Evolutionary conservation across 2,797 vertebrate genomes (phyloP).

Genomic region (Rhinoraja longicauda): DNA sequence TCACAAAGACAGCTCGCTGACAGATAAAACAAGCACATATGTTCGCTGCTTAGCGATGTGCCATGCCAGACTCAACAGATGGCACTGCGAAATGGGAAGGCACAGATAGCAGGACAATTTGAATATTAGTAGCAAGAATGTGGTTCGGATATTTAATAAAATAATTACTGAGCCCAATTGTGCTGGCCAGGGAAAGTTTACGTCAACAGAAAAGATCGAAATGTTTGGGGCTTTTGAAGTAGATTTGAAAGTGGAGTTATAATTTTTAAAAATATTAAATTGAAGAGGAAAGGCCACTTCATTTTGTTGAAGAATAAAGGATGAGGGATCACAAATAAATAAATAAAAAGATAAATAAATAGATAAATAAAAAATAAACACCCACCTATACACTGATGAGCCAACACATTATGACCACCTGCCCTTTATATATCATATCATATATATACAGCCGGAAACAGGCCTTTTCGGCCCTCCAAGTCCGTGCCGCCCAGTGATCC

Average conservation of each 20-base stretch:
- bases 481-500: too few species aligned
- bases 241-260: neutral
- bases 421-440: too few species aligned
- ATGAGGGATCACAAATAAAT: neutral
- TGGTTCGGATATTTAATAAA: slow-evolving; percentile 12
- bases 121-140: neutral
- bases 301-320: neutral
- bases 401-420: too few species aligned
- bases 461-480: too few species aligned
- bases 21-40: slow-evolving; percentile 30
- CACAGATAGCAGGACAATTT: neutral
- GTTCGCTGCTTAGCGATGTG: neutral
- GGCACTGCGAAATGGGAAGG: slow-evolving; percentile 24
- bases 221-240: neutral
- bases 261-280: neutral
- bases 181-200: too few species aligned
- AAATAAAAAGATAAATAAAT: too few species aligned
- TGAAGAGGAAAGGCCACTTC: neutral
- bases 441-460: too few species aligned
- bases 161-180: neutral
- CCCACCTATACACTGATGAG: too few species aligned
- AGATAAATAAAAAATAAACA: too few species aligned
- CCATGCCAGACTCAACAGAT: slow-evolving; percentile 35
- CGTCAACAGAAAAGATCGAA: neutral
- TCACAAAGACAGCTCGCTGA: slow-evolving; percentile 7